Base-by-base conservation (phyloP, 1,140 invertebrate species). In the Pygmarrhopalites habei region DNA sequence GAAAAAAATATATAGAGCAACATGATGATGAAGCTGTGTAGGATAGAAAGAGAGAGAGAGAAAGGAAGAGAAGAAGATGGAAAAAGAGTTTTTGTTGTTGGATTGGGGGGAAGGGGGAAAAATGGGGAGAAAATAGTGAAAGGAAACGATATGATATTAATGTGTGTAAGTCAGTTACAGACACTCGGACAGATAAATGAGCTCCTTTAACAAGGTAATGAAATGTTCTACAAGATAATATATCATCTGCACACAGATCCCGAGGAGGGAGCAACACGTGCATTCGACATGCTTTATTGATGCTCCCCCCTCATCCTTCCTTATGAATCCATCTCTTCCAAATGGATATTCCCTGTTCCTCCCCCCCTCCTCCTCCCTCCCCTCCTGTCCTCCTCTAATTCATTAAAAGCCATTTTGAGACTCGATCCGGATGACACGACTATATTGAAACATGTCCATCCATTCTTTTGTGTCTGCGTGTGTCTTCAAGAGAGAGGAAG, bases 271-370 rank as follows among this genome's bases (percentile, higher is more conserved):
- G 67, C 60, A 69, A 60, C 68, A 66, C 64, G 64, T 66, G 65
- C 64, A 66, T 21, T 21, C 64, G 68, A 69, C 68, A 69, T 69
- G n/a, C 61, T 69, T 69, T 69, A 69, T 69, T 65, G 68, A 66
- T 69, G 66, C 66, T 44, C 64, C 62, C 65, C 66, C 66, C 55
- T 61, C 64, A 64, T 56, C 60, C 63, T n/a, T n/a, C 55, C 52
- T 65, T 49, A 64, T 65, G 43, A 66, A 67, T 64, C 61, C 21
- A 35, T 39, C 58, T 59, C 61, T 62, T 44, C 64, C 52, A 56
- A 51, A 41, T 63, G 59, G 30, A 57, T 57, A 57, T 57, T 61
- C 59, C 19, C 32, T 52, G 30, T 52, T 41, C 46, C 35, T 61
- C n/a, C 29, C 17, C 25, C 4, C 41, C 30, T 53, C 23, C 58